Percentiles rank a stretch among this genome's conserved stretches.
These are phyloP conservation scores for Asteroscopus sphinx DNA, from an alignment of 2,888 invertebrate species.

Conservation along the genomic window DNA sequence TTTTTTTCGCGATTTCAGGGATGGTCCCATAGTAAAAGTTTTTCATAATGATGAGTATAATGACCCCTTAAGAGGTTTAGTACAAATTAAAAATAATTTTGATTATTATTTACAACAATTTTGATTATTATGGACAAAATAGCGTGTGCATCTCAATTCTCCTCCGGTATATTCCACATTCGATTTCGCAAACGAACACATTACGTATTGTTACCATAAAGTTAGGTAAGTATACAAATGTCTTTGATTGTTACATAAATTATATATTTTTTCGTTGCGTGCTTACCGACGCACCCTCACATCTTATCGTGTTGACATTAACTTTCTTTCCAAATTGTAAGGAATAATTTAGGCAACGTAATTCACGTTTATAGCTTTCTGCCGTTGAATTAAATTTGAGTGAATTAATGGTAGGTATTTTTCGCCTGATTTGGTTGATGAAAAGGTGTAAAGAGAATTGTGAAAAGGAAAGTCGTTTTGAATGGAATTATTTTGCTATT, in stretches of 20 bases:
- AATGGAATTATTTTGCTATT: not conserved
- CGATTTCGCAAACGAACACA: slow-evolving; percentile 31
- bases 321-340: slow-evolving; percentile 36
- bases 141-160: not conserved
- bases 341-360: slow-evolving; percentile 18
- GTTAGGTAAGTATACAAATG: too few species aligned
- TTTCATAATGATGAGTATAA: too few species aligned
- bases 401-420: slow-evolving; percentile 35
- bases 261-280: slow-evolving; percentile 19
- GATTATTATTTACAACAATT: too few species aligned
- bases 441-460: slow-evolving; percentile 1
- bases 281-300: slow-evolving; percentile 9
- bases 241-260: slow-evolving; percentile 41
- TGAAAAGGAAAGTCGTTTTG: slow-evolving; percentile 1
- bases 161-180: slow-evolving; percentile 5
- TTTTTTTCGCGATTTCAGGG: too few species aligned
- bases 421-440: slow-evolving; percentile 19
- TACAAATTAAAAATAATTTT: too few species aligned
- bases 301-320: slow-evolving; percentile 35
- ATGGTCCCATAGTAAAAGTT: too few species aligned
- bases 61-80: too few species aligned
- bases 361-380: slow-evolving; percentile 27
- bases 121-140: not conserved
- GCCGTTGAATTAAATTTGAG: slow-evolving; percentile 28
- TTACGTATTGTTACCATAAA: slow-evolving; percentile 20